Percentiles rank a stretch among this genome's conserved stretches.
Conservation (phyloP, 2,113 vertebrate species). For the Myotis davidii region DNA sequence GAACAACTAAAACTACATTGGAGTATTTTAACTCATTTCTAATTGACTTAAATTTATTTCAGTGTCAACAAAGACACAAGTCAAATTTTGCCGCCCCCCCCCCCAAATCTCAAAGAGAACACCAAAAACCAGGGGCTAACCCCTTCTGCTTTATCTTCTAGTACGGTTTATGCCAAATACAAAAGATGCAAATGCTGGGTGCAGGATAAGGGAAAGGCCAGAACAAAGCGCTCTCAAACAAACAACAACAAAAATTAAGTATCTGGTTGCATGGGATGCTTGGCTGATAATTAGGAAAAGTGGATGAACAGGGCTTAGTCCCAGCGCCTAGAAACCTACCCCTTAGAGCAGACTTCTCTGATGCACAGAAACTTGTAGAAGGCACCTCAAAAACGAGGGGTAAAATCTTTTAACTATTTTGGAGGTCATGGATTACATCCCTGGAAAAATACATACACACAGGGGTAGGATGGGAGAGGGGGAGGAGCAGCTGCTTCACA, state of each 20-base stretch:
- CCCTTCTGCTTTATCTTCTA: slow-evolving; percentile 49
- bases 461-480: neutral
- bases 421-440: neutral
- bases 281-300: slow-evolving; percentile 15
- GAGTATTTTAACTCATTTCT: slow-evolving; percentile 35
- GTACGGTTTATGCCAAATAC: slow-evolving; percentile 66
- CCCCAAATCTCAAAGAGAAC: slow-evolving; percentile 50
- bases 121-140: slow-evolving; percentile 29
- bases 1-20: neutral
- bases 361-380: neutral
- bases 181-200: slow-evolving; percentile 63
- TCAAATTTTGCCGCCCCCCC: neutral
- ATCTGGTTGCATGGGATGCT: neutral
- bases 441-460: neutral
- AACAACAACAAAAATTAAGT: slow-evolving; percentile 53
- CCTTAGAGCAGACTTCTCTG: neutral
- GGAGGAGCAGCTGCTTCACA: neutral
- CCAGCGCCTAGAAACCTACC: neutral
- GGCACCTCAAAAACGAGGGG: neutral
- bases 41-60: slow-evolving; percentile 30
- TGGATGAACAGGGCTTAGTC: neutral
- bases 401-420: neutral
- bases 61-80: slow-evolving; percentile 44
- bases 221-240: slow-evolving; percentile 61
- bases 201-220: slow-evolving; percentile 46